Evolutionary conservation across 2,888 invertebrate genomes (phyloP).

Genomic region (Xestia xanthographa): DNA sequence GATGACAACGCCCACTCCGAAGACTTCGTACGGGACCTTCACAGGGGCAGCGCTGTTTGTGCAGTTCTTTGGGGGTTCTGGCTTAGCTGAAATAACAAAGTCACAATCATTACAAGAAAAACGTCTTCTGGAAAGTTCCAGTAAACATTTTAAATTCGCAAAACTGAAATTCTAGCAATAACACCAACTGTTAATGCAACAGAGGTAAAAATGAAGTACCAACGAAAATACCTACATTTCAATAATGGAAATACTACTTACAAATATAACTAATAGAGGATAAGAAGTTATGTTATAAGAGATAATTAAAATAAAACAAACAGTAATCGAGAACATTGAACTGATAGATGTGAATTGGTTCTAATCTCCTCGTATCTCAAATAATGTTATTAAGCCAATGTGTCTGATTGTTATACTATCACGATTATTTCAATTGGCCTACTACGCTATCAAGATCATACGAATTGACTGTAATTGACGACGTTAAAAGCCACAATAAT

Average conservation of each 20-base stretch:
- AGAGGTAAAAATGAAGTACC: background rate
- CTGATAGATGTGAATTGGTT: background rate
- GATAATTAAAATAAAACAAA: background rate
- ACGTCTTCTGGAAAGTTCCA: background rate
- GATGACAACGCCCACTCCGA: conserved; percentile 70
- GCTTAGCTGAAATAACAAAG: conserved; percentile 80
- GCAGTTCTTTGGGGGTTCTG: conserved; percentile 85
- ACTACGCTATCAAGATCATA: conserved; percentile 9
- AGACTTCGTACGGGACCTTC: conserved; percentile 69
- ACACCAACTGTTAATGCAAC: background rate
- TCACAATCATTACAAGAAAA: conserved; percentile 66
- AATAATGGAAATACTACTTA: background rate
- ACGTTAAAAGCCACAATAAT: background rate
- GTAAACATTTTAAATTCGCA: background rate
- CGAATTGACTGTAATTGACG: background rate
- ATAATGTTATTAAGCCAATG: conserved; percentile 5
- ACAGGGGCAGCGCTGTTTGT: conserved; percentile 77
- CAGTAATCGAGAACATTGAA: conserved; percentile 19
- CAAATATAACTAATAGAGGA: background rate
- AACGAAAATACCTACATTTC: background rate
- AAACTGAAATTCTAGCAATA: background rate
- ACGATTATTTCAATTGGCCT: conserved; percentile 12
- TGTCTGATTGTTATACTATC: conserved; percentile 7
- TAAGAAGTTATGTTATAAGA: background rate
- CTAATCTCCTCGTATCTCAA: conserved; percentile 16